Evolutionary conservation across 2,888 invertebrate species (phyloP), one percentile per base, ranked within the genome.

Genomic region (Protodeltote pygarga): DNA sequence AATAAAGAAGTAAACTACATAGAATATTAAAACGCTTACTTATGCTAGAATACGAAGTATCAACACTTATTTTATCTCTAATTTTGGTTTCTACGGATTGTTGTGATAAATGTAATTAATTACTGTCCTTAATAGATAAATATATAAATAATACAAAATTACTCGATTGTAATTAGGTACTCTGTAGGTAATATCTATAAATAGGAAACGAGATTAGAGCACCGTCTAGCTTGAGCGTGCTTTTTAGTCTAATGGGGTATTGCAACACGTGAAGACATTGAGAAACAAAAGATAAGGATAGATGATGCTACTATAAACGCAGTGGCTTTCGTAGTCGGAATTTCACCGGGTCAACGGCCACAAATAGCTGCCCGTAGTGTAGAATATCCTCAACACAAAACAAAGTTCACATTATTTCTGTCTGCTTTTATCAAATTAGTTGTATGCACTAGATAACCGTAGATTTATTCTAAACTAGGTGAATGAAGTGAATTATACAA

Each of bases 331-430:
- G 46, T 52, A 42, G 44, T 48, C 41, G 65, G 70, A 71, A 73
- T 73, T 75, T 63, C 64, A 67, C 47, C 65, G 71, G 82, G 77
- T 80, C 70, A 82, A 81, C 54, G 79, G 71, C 81, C 83, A 60
- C 59, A 48, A 58, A 55, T 51, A 65, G 52, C 67, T 73, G 63
- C 45, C 35, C 50, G 47, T 59, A 51, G 59, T 71, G 70, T 62
- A 66, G 63, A 66, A 61, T 60, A 70, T 65, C 67, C 59, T 62
- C 68, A 73, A 70, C 66, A 61, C 61, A 54, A 42, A 59, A 60
- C 60, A 11, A 21, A 24, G 10, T 24, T 13, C 23, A 16, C 16
- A 13, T 2, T n/a, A 27, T 14, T 27, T 27, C 13, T 13, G n/a
- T 27, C 13, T 19, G 6, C 6, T 19, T 19, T 5, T 19, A 19